A percentile compares a stretch with the other conserved stretches of the same genome.
Evolutionary conservation across 2,797 vertebrate species (phyloP).

Genomic region (Onychomys torridus): DNA sequence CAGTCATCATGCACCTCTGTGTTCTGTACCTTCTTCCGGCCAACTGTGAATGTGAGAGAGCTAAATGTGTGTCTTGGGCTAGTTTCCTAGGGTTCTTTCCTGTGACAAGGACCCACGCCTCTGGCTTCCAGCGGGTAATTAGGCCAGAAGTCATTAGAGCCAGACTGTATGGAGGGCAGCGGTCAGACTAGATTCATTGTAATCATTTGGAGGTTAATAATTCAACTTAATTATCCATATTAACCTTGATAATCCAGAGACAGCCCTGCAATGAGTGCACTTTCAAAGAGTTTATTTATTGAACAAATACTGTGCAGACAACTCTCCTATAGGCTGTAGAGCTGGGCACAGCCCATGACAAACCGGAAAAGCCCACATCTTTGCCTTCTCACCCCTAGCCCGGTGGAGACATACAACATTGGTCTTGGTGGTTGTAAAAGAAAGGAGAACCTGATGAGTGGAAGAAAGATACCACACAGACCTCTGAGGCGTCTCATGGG

Average conservation of each 20-base stretch:
- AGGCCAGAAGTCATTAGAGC: neutral
- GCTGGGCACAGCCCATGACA: neutral
- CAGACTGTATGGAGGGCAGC: neutral
- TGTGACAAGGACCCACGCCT: neutral
- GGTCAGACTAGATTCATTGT: neutral
- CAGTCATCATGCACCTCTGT: neutral
- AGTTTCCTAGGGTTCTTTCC: neutral
- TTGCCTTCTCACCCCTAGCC: neutral
- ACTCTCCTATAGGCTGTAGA: neutral
- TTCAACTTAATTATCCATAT: neutral
- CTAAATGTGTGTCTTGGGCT: neutral
- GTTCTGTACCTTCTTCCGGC: neutral
- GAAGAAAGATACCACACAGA: neutral
- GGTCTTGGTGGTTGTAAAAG: neutral
- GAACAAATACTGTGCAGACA: neutral
- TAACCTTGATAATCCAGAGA: neutral
- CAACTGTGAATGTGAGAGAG: neutral
- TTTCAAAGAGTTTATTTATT: neutral
- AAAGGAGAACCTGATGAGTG: neutral
- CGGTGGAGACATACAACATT: neutral
- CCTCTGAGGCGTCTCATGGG: fast-evolving
- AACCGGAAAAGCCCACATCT: neutral
- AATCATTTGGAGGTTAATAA: neutral
- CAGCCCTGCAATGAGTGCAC: neutral
- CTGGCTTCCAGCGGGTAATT: neutral